Evolutionary conservation across 2,113 vertebrate species (phyloP).

Genomic region (Erythrolamprus reginae): DNA sequence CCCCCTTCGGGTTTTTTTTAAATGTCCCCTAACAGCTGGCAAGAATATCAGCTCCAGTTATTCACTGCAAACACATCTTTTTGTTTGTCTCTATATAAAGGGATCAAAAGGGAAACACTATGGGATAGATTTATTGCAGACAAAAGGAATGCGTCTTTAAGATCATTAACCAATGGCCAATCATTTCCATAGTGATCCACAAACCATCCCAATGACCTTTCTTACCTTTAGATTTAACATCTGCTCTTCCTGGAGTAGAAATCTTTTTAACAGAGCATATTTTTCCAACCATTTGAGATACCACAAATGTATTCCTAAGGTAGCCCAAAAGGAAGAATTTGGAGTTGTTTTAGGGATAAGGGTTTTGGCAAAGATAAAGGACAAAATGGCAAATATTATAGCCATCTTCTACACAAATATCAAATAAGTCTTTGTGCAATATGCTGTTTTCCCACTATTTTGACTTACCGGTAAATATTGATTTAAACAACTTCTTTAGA

Average conservation of each 20-base stretch:
- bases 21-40: constrained; percentile 67
- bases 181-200: constrained; percentile 11
- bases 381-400: neutral
- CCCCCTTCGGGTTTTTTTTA: constrained; percentile 39
- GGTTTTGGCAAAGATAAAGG: neutral
- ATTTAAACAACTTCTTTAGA: neutral
- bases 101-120: constrained; percentile 62
- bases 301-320: neutral
- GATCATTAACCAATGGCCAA: constrained; percentile 15
- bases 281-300: neutral
- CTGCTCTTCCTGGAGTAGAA: constrained; percentile 31
- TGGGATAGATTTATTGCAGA: constrained; percentile 59
- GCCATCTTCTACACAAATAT: neutral
- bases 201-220: constrained; percentile 14
- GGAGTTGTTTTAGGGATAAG: neutral
- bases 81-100: constrained; percentile 69
- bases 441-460: neutral
- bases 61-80: constrained; percentile 61
- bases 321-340: neutral
- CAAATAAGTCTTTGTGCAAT: neutral
- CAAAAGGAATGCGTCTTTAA: constrained; percentile 40
- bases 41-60: constrained; percentile 64
- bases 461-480: constrained; percentile 1
- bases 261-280: constrained; percentile 8
- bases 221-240: neutral